Conservation (phyloP, 2,888 invertebrate genomes). For the Dendrolimus houi region DNA sequence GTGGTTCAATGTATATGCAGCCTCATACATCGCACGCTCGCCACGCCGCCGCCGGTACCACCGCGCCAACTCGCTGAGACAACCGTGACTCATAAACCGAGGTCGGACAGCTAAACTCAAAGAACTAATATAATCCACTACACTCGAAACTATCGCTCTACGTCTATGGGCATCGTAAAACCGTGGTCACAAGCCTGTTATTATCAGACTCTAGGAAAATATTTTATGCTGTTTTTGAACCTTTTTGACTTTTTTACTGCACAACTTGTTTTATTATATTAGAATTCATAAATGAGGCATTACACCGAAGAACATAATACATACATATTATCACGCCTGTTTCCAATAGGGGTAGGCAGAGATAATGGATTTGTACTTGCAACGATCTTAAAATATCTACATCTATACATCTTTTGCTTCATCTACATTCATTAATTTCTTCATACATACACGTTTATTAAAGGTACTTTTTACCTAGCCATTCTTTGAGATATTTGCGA, state of each 20-base stretch:
- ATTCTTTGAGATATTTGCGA: too few relatives aligned
- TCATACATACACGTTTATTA: too few relatives aligned
- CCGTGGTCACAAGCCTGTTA: not conserved
- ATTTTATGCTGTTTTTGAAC: not conserved
- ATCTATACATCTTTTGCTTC: too few relatives aligned
- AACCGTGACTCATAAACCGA: slow-evolving; percentile 21
- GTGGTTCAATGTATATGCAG: too few relatives aligned
- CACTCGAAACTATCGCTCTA: not conserved
- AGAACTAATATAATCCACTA: slow-evolving; percentile 14
- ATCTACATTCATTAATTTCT: too few relatives aligned
- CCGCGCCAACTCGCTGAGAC: slow-evolving; percentile 15
- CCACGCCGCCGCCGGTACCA: slow-evolving; percentile 53
- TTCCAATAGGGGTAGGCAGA: too few relatives aligned
- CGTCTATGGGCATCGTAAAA: not conserved
- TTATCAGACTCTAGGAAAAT: not conserved
- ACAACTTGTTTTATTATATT: not conserved
- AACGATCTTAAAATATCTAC: too few relatives aligned
- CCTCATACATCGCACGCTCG: not conserved
- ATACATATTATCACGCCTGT: too few relatives aligned
- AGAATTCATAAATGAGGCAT: too few relatives aligned
- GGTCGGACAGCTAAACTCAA: slow-evolving; percentile 13
- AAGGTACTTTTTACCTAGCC: too few relatives aligned
- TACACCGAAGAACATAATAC: too few relatives aligned
- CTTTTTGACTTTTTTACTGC: not conserved
- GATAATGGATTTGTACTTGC: too few relatives aligned